Base-by-base conservation (phyloP, 2,888 invertebrate species). In the Ceramica pisi region DNA sequence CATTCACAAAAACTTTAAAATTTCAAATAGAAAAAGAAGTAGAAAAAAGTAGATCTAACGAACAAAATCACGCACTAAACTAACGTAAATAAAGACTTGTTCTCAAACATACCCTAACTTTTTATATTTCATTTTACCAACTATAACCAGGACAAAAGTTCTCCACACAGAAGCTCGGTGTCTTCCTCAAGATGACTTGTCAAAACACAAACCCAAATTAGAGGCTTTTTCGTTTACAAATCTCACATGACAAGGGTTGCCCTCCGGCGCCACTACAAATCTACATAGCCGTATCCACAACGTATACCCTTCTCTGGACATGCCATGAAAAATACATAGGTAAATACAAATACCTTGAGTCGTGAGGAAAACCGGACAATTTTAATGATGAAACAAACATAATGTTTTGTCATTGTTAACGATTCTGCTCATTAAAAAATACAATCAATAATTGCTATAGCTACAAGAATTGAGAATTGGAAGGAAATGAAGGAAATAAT, bases 201-300 rank as follows among this genome's bases (percentile, higher is more conserved):
- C 91, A 91, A 92, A 92, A 93, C 90, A 92, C 87, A 89, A 89
- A 90, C 90, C 91, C 91, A 92, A 93, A 94, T 94, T 93, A 93
- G 91, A 92, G 90, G 92, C 88, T 90, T 92, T 92, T 94, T 91
- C 91, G 90, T 91, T 92, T 90, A 92, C 92, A 94, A 93, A 93
- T 94, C 93, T 92, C 89, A 88, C 90, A 89, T 94, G 94, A 94
- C 92, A 93, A 92, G 93, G 94, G 94, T 94, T 90, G 88, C 89
- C 89, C 89, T 88, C 87, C 82, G 86, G 90, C 90, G 87, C 87
- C 87, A 88, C 88, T 89, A 86, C 87, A 87, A 86, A 89, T 89
- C 85, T 87, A 86, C 87, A 87, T 87, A 86, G 84, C 84, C 62
- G 70, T 70, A 77, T 51, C 83, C 79, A 82, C 81, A 68, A 86